Evolutionary conservation across 2,888 invertebrate species (phyloP).

Genomic region (Carcina quercana): DNA sequence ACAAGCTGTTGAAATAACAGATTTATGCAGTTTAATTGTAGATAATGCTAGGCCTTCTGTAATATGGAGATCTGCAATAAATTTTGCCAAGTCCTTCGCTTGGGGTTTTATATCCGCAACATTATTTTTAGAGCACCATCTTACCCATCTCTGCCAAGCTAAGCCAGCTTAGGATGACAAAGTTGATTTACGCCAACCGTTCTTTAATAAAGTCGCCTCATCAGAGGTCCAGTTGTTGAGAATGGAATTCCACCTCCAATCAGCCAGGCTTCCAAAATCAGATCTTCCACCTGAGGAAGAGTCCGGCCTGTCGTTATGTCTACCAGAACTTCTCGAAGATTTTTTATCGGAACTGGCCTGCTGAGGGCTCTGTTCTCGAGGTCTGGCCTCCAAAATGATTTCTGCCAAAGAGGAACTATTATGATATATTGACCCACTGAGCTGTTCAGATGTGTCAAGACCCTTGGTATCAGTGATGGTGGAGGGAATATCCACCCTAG

Average conservation of each 20-base stretch:
- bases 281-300: conserved; percentile 9
- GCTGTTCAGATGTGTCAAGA: conserved; percentile 9
- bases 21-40: conserved; percentile 19
- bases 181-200: conserved; percentile 14
- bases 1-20: conserved; percentile 15
- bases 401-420: conserved; percentile 6
- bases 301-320: conserved; percentile 5
- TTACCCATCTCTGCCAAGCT: conserved; percentile 9
- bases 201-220: conserved; percentile 9
- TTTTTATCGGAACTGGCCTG: conserved; percentile 1
- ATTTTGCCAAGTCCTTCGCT: conserved; percentile 11
- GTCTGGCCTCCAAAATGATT: conserved; percentile 5
- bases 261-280: conserved; percentile 14
- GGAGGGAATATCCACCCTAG: conserved; percentile 16
- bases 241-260: conserved; percentile 13
- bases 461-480: conserved; percentile 10
- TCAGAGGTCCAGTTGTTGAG: conserved; percentile 8
- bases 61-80: conserved; percentile 11
- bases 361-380: conserved; percentile 2
- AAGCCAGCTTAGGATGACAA: conserved; percentile 13
- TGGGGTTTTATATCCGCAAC: conserved; percentile 4
- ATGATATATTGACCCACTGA: conserved; percentile 2
- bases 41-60: conserved; percentile 12
- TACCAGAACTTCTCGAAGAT: neutral
- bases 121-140: conserved; percentile 8